Evolutionary conservation across 2,797 vertebrate genomes (phyloP).

Genomic region (Pogonophryne albipinna): DNA sequence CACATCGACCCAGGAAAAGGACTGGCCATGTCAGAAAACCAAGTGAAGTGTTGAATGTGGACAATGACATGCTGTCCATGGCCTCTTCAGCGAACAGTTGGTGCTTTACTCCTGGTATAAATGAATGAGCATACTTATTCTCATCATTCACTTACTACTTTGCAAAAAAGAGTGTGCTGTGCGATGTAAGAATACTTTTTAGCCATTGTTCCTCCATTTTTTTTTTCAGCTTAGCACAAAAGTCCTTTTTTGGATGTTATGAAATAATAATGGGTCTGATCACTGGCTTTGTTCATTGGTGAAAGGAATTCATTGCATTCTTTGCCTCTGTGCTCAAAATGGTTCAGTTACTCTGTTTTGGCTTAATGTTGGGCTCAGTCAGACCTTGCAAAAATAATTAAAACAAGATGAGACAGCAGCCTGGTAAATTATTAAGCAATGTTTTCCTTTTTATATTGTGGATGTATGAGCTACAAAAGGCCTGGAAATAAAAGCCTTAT

Average conservation of each 20-base stretch:
- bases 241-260: neutral
- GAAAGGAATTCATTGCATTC: neutral
- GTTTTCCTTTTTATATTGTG: constrained; percentile 29
- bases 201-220: neutral
- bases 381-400: constrained; percentile 1
- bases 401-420: neutral
- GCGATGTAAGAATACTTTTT: neutral
- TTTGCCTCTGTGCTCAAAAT: constrained; percentile 3
- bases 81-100: neutral
- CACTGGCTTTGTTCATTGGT: neutral
- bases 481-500: constrained; percentile 69
- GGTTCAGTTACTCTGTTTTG: constrained; percentile 17
- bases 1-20: constrained; percentile 32
- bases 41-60: constrained; percentile 18
- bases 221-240: neutral
- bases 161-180: neutral
- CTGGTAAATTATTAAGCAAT: constrained; percentile 29
- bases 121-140: neutral
- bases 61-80: neutral
- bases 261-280: neutral
- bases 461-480: constrained; percentile 54
- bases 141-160: neutral
- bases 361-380: neutral
- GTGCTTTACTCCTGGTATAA: neutral
- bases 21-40: constrained; percentile 20